Percentiles rank a stretch among this genome's conserved stretches.
Evolutionary conservation across 2,113 vertebrate genomes (phyloP).

Genomic region (Craseonycteris thonglongyai): DNA sequence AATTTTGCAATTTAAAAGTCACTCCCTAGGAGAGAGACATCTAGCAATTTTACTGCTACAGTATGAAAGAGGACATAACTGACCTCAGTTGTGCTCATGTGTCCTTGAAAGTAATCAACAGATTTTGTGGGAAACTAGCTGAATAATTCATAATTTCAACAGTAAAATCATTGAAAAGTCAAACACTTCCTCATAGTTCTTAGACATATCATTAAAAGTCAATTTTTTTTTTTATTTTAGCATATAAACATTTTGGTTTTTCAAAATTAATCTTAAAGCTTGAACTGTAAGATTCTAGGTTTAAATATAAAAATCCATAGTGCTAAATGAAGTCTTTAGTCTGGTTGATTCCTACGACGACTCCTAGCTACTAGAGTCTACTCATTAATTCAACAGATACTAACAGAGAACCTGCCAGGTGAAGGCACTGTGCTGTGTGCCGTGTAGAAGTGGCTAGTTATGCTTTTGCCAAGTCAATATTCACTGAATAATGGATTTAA

Average conservation of each 20-base stretch:
- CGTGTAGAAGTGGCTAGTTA: neutral
- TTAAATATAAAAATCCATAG: conserved; percentile 13
- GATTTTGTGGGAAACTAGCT: neutral
- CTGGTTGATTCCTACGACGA: neutral
- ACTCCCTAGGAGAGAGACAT: neutral
- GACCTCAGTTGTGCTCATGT: neutral
- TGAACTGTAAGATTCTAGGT: conserved; percentile 8
- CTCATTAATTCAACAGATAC: neutral
- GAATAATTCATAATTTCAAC: conserved; percentile 44
- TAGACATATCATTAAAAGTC: neutral
- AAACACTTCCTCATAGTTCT: neutral
- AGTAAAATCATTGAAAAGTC: neutral
- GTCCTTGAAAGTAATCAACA: neutral
- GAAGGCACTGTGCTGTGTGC: neutral
- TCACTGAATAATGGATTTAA: neutral
- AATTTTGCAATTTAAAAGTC: neutral
- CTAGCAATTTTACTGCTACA: neutral
- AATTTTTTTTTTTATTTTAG: conserved; percentile 5
- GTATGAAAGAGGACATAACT: neutral
- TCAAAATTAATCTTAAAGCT: conserved; percentile 21
- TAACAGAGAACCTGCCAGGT: neutral
- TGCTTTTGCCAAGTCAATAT: neutral
- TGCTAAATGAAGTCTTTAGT: neutral
- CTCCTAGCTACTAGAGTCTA: neutral
- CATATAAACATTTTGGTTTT: conserved; percentile 12